Conservation (phyloP, 1,140 invertebrate species). For the Leptinotarsa texana region DNA sequence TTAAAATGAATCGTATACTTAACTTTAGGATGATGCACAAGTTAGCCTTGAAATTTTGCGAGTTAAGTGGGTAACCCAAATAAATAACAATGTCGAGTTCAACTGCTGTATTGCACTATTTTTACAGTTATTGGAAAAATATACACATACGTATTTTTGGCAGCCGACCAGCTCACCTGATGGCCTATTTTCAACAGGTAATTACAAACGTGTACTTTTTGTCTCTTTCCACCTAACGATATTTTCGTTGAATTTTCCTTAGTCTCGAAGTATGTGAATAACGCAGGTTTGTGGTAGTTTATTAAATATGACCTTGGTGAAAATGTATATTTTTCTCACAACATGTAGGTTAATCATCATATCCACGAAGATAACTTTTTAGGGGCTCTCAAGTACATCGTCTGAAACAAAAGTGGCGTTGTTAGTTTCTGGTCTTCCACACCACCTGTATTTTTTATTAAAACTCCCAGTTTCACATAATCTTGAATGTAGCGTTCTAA, state of each 20-base stretch:
- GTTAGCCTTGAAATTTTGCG: neutral
- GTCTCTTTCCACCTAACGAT: neutral
- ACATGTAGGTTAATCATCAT: neutral
- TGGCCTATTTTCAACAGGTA: conserved; percentile 18
- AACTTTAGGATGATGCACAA: neutral
- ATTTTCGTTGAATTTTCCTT: neutral
- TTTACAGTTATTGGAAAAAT: conserved; percentile 3
- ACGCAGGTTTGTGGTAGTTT: neutral
- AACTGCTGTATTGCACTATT: conserved; percentile 10
- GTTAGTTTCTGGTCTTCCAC: no score
- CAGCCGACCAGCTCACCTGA: conserved; percentile 9
- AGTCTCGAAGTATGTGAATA: neutral
- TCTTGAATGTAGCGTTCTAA: no score
- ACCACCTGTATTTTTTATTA: no score
- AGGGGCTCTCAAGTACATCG: no score
- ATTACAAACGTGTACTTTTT: neutral
- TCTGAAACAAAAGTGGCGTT: no score
- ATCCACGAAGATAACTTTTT: no score
- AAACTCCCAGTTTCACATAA: no score
- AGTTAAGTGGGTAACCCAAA: conserved; percentile 14
- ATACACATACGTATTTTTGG: conserved; percentile 13
- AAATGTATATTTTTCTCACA: neutral
- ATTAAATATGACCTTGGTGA: neutral
- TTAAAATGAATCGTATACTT: neutral
- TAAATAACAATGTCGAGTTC: conserved; percentile 21